phyloP scores from a whole-genome alignment of 1,140 invertebrate species.

The Halesus radiatus region DNA sequence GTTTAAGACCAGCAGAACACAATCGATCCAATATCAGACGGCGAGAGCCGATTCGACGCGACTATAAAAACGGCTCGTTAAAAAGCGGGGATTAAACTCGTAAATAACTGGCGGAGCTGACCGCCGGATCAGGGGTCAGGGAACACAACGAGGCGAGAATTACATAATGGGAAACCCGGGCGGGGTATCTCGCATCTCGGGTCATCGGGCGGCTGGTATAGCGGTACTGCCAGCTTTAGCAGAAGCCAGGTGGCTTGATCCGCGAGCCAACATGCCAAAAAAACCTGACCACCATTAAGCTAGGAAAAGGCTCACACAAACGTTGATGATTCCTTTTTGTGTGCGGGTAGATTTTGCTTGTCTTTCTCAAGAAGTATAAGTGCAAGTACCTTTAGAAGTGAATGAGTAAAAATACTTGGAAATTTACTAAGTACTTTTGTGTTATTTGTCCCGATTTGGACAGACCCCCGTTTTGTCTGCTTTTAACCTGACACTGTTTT shows the following conservation, averaged over 20 bases:
- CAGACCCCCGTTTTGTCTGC: too few relatives aligned
- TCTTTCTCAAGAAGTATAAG: background rate
- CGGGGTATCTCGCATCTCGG: background rate
- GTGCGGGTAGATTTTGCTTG: background rate
- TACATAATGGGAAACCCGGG: slow-evolving; percentile 9
- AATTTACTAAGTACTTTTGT: too few relatives aligned
- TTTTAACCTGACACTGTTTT: too few relatives aligned
- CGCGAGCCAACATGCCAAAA: background rate
- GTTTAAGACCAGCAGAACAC: too few relatives aligned
- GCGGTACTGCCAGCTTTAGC: background rate
- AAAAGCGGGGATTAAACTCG: background rate
- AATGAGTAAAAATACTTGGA: too few relatives aligned
- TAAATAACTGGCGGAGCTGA: background rate
- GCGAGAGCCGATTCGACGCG: too few relatives aligned
- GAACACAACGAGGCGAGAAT: background rate
- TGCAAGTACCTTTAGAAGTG: too few relatives aligned
- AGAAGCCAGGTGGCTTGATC: background rate
- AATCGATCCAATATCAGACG: too few relatives aligned
- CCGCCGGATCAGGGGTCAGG: background rate
- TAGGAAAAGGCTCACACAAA: background rate
- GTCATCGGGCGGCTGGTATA: background rate
- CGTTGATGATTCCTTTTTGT: background rate
- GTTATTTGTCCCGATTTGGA: too few relatives aligned
- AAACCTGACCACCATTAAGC: background rate
- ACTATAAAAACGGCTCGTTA: slow-evolving; percentile 3